These are phyloP conservation scores for Hydrophis major DNA, from an alignment of 2,797 vertebrate species.

Conservation along the genomic window DNA sequence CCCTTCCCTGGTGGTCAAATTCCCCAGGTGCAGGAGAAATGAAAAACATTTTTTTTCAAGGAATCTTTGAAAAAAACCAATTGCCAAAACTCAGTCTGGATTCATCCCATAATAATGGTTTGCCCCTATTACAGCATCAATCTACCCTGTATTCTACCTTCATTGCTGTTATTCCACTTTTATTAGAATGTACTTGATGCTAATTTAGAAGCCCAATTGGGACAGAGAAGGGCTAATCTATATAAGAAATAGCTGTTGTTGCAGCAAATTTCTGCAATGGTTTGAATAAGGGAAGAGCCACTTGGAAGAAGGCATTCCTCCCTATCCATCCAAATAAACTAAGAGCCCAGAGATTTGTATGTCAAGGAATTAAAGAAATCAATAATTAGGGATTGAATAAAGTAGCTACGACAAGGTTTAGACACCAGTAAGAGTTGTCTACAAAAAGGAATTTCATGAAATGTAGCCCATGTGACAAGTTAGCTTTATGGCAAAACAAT, in stretches of 20 bases:
- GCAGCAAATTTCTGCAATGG: background rate
- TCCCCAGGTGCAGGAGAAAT: constrained; percentile 26
- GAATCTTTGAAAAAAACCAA: constrained; percentile 6
- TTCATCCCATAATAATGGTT: background rate
- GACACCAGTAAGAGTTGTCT: too few relatives aligned
- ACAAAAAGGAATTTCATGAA: background rate
- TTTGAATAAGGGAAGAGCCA: background rate
- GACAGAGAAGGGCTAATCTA: background rate
- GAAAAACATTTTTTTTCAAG: constrained; percentile 4
- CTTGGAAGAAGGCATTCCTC: background rate
- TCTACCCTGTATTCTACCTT: background rate
- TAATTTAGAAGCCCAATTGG: background rate
- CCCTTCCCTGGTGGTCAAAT: background rate
- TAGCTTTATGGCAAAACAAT: background rate
- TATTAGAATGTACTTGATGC: background rate
- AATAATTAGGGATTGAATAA: background rate
- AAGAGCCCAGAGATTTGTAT: background rate
- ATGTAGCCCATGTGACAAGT: background rate
- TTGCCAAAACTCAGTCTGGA: constrained; percentile 19
- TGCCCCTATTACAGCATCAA: background rate
- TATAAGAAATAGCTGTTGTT: background rate
- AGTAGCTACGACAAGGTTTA: background rate
- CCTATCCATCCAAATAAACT: background rate
- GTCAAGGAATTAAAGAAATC: background rate
- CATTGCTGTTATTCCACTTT: background rate